phyloP scores from a whole-genome alignment of 2,797 vertebrate species.

The Tachyglossus aculeatus region DNA sequence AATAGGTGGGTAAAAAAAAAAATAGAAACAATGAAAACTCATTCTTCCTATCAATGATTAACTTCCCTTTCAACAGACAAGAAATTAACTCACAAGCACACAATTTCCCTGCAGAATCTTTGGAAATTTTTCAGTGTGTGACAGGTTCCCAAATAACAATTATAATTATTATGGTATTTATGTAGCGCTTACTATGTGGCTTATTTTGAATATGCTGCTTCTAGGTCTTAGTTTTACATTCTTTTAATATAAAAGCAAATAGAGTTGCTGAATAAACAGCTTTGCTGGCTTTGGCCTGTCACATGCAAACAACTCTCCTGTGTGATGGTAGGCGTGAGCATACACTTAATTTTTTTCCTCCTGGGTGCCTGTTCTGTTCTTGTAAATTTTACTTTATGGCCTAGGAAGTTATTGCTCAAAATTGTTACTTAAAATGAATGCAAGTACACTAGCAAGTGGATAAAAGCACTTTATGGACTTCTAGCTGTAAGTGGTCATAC shows the following conservation, averaged over 20 bases:
- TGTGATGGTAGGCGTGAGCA: neutral
- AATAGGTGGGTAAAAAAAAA: neutral
- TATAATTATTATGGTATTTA: no score
- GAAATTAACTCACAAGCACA: fast-evolving
- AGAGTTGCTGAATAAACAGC: neutral
- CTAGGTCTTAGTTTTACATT: neutral
- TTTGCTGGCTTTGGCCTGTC: neutral
- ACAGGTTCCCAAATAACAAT: no score
- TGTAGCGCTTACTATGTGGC: no score
- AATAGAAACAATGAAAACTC: neutral
- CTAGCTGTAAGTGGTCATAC: fast-evolving
- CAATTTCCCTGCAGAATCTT: neutral
- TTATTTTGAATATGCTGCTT: fast-evolving
- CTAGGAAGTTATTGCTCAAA: neutral
- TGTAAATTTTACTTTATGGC: neutral
- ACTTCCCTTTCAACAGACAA: neutral
- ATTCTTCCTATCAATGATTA: neutral
- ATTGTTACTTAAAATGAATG: neutral
- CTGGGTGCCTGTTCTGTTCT: neutral
- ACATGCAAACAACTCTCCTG: neutral
- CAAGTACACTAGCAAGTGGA: neutral
- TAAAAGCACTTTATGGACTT: neutral
- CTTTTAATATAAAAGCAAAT: neutral
- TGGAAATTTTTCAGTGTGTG: neutral
- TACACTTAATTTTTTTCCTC: neutral